A percentile compares a stretch with the other conserved stretches of the same genome.
phyloP scores from a whole-genome alignment of 2,797 vertebrate genomes.

The Lithobates pipiens region DNA sequence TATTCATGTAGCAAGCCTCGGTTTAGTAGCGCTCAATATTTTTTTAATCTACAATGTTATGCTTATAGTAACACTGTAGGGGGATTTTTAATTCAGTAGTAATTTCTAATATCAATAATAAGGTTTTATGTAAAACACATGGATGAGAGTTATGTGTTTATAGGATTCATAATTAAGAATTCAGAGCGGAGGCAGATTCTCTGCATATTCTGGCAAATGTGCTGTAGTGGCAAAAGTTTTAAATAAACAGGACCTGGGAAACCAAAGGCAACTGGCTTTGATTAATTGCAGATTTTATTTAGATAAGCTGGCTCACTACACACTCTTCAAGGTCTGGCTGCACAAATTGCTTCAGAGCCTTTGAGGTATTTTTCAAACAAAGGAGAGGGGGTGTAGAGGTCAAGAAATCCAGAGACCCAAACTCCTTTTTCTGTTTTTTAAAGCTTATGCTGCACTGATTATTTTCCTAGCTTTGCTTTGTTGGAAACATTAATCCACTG shows the following conservation, averaged over 20 bases:
- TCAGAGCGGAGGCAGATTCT: not conserved
- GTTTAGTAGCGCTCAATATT: no score
- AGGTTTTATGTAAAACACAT: not conserved
- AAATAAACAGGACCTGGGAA: slow-evolving; percentile 26
- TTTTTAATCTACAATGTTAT: no score
- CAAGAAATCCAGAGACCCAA: slow-evolving; percentile 4
- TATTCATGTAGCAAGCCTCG: no score
- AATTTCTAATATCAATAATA: not conserved
- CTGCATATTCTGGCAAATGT: slow-evolving; percentile 11
- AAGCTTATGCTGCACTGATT: not conserved
- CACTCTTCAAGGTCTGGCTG: slow-evolving; percentile 9
- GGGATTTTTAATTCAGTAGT: not conserved
- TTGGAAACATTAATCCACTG: not conserved
- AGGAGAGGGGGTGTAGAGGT: not conserved
- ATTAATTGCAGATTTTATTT: slow-evolving; percentile 90
- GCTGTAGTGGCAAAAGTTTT: slow-evolving; percentile 8
- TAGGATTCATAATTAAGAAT: slow-evolving; percentile 2
- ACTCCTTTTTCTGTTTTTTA: not conserved
- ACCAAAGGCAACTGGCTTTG: slow-evolving; percentile 70
- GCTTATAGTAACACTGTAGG: no score
- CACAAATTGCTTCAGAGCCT: not conserved
- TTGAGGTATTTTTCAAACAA: slow-evolving; percentile 2
- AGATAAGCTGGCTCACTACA: slow-evolving; percentile 80
- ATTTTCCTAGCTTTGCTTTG: not conserved
- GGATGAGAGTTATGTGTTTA: not conserved